phyloP scores from a whole-genome alignment of 2,888 invertebrate genomes.

The Zygothrica quintamaculata region DNA sequence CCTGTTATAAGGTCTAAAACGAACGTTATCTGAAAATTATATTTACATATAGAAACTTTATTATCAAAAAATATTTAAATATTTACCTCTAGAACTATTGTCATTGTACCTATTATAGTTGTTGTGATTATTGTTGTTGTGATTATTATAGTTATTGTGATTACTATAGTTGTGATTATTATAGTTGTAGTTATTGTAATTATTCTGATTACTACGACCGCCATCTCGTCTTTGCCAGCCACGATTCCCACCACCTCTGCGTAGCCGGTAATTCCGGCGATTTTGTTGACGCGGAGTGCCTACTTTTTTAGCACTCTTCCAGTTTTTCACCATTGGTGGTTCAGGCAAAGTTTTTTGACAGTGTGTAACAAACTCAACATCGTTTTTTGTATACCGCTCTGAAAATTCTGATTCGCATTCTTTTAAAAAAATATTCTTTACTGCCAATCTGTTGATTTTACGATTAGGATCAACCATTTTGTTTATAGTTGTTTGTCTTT shows the following conservation, averaged over 20 bases:
- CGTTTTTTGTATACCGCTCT: slow-evolving; percentile 87
- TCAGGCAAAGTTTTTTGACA: slow-evolving; percentile 83
- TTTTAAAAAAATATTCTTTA: slow-evolving; percentile 87
- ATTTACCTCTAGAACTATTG: slow-evolving; percentile 44
- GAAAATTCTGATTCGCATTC: slow-evolving; percentile 88
- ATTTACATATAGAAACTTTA: slow-evolving; percentile 29
- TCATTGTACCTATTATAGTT: slow-evolving; percentile 13
- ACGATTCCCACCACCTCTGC: slow-evolving; percentile 46
- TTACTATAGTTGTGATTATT: too few species aligned
- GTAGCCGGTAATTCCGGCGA: slow-evolving; percentile 61
- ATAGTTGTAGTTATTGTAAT: too few species aligned
- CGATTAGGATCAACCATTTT: slow-evolving; percentile 85
- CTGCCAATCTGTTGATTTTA: slow-evolving; percentile 73
- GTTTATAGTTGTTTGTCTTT: not conserved
- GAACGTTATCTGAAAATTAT: too few species aligned
- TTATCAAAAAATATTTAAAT: not conserved
- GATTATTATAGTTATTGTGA: too few species aligned
- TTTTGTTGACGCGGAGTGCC: slow-evolving; percentile 41
- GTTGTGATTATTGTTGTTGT: too few species aligned
- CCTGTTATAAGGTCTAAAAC: too few species aligned
- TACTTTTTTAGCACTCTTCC: slow-evolving; percentile 82
- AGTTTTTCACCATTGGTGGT: slow-evolving; percentile 88
- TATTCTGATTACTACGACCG: slow-evolving; percentile 39
- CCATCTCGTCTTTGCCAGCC: slow-evolving; percentile 47
- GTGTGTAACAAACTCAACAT: slow-evolving; percentile 86